phyloP scores from a whole-genome alignment of 2,797 vertebrate genomes.

The Coluber constrictor region DNA sequence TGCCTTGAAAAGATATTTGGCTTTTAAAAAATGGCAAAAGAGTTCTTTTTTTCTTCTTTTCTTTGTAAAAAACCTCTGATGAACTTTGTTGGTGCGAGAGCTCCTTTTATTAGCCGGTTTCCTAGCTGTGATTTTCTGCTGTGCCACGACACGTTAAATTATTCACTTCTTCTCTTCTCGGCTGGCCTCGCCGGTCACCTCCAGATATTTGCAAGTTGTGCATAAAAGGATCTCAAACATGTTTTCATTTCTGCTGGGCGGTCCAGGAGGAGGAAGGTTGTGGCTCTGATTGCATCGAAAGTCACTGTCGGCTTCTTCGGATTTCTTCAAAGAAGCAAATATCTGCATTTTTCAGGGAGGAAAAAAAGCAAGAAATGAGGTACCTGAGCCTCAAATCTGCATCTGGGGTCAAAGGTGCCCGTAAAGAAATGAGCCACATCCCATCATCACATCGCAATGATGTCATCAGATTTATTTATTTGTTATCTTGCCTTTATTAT shows the following conservation, averaged over 20 bases:
- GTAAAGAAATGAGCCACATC: neutral
- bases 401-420: neutral
- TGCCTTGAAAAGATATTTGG: neutral
- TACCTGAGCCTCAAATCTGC: neutral
- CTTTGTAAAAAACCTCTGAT: slow-evolving; percentile 22
- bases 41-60: neutral
- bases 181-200: slow-evolving; percentile 35
- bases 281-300: neutral
- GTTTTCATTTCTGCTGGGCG: neutral
- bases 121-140: slow-evolving; percentile 45
- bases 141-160: slow-evolving; percentile 52
- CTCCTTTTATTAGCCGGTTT: slow-evolving; percentile 47
- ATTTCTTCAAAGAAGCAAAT: neutral
- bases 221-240: neutral
- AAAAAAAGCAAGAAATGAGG: neutral
- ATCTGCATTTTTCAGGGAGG: neutral
- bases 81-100: slow-evolving; percentile 39
- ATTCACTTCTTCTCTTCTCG: slow-evolving; percentile 57
- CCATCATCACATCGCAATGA: neutral
- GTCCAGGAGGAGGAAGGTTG: neutral
- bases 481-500: too few species aligned
- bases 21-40: slow-evolving; percentile 17
- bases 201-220: neutral
- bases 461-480: neutral
- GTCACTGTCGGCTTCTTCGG: neutral